Base-by-base conservation (phyloP, 2,888 invertebrate genomes). In the Microctonus aethiopoides region DNA sequence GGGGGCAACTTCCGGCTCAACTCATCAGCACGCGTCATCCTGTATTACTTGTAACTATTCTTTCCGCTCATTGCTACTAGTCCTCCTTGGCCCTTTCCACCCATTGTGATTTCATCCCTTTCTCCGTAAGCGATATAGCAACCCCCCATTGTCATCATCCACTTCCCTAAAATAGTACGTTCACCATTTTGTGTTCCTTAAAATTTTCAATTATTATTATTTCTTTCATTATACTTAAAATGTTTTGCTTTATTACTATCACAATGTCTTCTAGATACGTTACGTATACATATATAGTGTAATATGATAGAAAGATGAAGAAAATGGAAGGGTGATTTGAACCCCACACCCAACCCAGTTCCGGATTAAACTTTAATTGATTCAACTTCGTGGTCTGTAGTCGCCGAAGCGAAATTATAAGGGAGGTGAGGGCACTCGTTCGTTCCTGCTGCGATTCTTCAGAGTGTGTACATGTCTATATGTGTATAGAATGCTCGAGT, bases 301-400 rank as follows among this genome's bases (percentile, higher is more conserved):
- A 46, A 34, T 39, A 68, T 36, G 34, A 67, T 76, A 72, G 72
- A 73, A 75, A 78, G 75, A 75, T 76, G 75, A 75, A 74, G 75
- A 66, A 70, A 71, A 72, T 72, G 75, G 69, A 72, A 39, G 51
- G 51, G 57, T 54, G 68, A 68, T 57, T 59, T n/a, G 16, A 67
- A 67, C 65, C 56, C 46, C 60, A 36, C 67, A 67, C 56, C 80
- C 79, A 82, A 81, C 76, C 78, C 78, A 87, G 89, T 89, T 89
- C 89, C 89, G 89, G 89, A 89, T 89, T 89, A 88, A 88, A 88
- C 87, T 89, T 89, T 89, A 89, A 89, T 89, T 89, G 89, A 89
- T 89, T 89, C 87, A 84, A 83, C 82, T 82, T 80, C 80, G 84
- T 80, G 83, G 82, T 83, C 82, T 81, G 83, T 80, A 81, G 75